A percentile compares a stretch with the other conserved stretches of the same genome.
phyloP scores from a whole-genome alignment of 1,140 invertebrate genomes.

The Leptestheria dahalacensis region DNA sequence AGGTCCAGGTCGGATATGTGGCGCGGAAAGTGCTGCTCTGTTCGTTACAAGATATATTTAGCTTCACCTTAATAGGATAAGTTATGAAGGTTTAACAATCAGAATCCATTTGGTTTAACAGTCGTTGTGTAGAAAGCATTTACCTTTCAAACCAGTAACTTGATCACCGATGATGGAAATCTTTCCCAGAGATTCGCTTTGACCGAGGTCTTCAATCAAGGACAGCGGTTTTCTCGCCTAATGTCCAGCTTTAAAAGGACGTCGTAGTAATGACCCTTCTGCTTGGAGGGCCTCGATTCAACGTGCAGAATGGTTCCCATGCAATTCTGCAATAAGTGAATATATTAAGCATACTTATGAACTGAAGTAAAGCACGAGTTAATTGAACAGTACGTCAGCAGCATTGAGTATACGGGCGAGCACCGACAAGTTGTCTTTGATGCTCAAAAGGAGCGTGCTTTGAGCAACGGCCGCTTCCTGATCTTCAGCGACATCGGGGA shows the following conservation, averaged over 20 bases:
- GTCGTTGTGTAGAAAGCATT: too few relatives aligned
- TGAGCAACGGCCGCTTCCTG: slow-evolving; percentile 37
- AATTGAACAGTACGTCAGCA: slow-evolving; percentile 45
- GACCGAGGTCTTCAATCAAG: slow-evolving; percentile 63
- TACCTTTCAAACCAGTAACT: too few relatives aligned
- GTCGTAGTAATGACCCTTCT: slow-evolving; percentile 52
- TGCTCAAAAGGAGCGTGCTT: slow-evolving; percentile 59
- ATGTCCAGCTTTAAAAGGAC: slow-evolving; percentile 73
- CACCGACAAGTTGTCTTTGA: slow-evolving; percentile 72
- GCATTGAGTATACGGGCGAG: slow-evolving; percentile 73
- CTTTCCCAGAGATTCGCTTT: slow-evolving; percentile 60
- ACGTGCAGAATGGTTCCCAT: slow-evolving; percentile 75
- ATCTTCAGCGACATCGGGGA: slow-evolving; percentile 51
- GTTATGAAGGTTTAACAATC: too few relatives aligned
- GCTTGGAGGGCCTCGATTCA: slow-evolving; percentile 69
- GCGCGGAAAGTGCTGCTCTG: slow-evolving; percentile 83
- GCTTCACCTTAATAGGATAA: too few relatives aligned
- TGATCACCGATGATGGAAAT: too few relatives aligned
- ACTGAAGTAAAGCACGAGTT: neutral
- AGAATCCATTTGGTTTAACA: too few relatives aligned
- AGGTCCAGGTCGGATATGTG: slow-evolving; percentile 92
- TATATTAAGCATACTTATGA: too few relatives aligned
- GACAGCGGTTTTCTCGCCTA: slow-evolving; percentile 53
- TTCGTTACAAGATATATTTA: too few relatives aligned
- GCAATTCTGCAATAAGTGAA: slow-evolving; percentile 44